Conservation (phyloP, 2,797 vertebrate genomes). For the Xenentodon cancila region DNA sequence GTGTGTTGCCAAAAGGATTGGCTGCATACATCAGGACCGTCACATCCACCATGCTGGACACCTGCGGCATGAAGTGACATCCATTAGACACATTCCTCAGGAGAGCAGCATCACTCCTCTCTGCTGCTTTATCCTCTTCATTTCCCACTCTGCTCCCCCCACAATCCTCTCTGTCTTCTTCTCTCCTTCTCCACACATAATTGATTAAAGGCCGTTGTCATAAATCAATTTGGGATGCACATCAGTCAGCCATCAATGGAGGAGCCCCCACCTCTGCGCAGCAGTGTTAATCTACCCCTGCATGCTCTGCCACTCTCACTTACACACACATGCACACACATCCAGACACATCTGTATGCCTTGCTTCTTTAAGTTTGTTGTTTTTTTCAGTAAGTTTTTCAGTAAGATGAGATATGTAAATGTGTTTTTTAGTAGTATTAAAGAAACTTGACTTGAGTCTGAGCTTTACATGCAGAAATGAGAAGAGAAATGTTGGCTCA, state of each 20-base stretch:
- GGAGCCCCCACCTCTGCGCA: conserved; percentile 65
- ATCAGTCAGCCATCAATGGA: conserved; percentile 98
- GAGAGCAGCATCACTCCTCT: conserved; percentile 59
- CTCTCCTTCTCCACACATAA: conserved; percentile 91
- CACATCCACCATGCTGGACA: conserved; percentile 58
- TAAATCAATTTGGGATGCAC: conserved; percentile 99
- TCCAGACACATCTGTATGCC: conserved; percentile 45
- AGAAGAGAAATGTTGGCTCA: conserved; percentile 41
- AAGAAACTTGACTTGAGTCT: conserved; percentile 36
- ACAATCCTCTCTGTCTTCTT: conserved; percentile 63
- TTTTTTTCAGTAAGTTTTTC: conserved; percentile 50
- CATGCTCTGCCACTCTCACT: conserved; percentile 76
- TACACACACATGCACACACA: conserved; percentile 50
- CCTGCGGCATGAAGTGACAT: conserved; percentile 65
- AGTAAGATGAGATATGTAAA: conserved; percentile 72
- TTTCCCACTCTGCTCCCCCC: conserved; percentile 43
- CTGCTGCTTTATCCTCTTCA: conserved; percentile 50
- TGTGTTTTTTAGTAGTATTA: conserved; percentile 43
- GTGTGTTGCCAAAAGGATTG: conserved; percentile 6
- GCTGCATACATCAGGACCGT: conserved; percentile 47
- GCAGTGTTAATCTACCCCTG: conserved; percentile 78
- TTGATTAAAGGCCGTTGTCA: conserved; percentile 97
- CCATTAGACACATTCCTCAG: conserved; percentile 66
- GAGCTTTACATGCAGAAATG: conserved; percentile 48
- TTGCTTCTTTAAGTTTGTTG: conserved; percentile 58